A percentile compares a stretch with the other conserved stretches of the same genome.
Conservation (phyloP, 1,140 invertebrate species). For the Macrobrachium nipponense region DNA sequence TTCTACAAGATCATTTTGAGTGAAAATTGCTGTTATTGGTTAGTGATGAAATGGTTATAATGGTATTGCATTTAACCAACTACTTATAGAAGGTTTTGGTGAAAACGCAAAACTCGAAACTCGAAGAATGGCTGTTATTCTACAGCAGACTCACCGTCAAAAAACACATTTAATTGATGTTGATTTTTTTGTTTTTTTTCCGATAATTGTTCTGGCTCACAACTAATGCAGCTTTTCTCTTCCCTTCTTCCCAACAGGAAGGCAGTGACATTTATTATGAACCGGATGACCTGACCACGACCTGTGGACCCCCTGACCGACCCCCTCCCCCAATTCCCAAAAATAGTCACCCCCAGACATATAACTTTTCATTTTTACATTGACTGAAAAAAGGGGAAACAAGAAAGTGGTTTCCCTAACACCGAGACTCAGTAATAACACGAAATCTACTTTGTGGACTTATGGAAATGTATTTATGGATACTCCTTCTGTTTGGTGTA, state of each 20-base stretch:
- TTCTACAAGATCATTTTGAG: too few relatives aligned
- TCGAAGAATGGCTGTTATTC: too few relatives aligned
- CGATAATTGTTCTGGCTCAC: not conserved
- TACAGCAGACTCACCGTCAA: too few relatives aligned
- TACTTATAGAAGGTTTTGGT: too few relatives aligned
- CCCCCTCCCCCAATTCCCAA: conserved; percentile 48
- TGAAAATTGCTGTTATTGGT: too few relatives aligned
- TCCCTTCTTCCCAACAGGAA: conserved; percentile 40
- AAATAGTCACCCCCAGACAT: conserved; percentile 45
- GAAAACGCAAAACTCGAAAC: too few relatives aligned
- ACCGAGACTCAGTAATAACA: not conserved
- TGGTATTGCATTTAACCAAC: too few relatives aligned
- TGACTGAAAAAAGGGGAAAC: not conserved
- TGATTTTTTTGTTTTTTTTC: not conserved
- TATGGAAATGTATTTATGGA: not conserved
- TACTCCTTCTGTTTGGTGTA: too few relatives aligned
- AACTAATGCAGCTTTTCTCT: conserved; percentile 1
- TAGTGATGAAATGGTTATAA: too few relatives aligned
- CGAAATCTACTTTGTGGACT: not conserved
- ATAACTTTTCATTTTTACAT: conserved; percentile 46
- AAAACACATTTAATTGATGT: too few relatives aligned
- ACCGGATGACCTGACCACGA: conserved; percentile 43
- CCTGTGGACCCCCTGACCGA: conserved; percentile 33
- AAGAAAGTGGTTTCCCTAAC: not conserved
- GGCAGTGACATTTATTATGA: conserved; percentile 55